phyloP scores from a whole-genome alignment of 1,140 invertebrate genomes.

The Holcopasites calliopsidis region DNA sequence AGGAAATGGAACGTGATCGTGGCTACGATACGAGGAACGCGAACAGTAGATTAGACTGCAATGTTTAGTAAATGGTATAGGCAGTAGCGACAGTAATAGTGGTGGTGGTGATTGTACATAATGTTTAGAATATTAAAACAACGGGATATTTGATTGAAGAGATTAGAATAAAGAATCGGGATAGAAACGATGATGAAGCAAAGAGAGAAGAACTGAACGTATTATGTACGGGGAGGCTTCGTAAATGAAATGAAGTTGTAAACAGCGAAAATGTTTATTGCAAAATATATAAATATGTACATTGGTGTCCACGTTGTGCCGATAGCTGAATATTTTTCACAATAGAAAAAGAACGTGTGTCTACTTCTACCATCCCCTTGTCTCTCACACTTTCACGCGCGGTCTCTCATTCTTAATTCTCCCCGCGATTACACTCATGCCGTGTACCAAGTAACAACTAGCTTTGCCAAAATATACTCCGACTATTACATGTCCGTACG shows the following conservation, averaged over 20 bases:
- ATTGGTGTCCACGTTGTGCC: conserved; percentile 76
- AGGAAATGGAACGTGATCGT: conserved; percentile 40
- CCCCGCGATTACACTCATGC: conserved; percentile 42
- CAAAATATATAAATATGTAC: conserved; percentile 76
- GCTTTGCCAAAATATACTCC: conserved; percentile 50
- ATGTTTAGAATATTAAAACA: conserved; percentile 4
- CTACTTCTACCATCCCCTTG: conserved; percentile 56
- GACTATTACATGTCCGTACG: conserved; percentile 34
- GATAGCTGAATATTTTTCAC: conserved; percentile 78
- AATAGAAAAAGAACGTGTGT: conserved; percentile 61
- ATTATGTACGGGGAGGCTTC: conserved; percentile 63
- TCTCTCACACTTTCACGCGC: conserved; percentile 25
- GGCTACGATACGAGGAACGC: conserved; percentile 22
- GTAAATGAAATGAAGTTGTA: conserved; percentile 78
- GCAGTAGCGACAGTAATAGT: not conserved
- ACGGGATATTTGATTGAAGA: too few species aligned
- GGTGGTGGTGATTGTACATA: conserved; percentile 24
- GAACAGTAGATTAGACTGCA: conserved; percentile 7
- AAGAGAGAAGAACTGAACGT: not conserved
- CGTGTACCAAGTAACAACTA: conserved; percentile 49
- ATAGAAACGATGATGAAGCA: not conserved
- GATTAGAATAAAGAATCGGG: too few species aligned
- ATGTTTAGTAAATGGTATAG: conserved; percentile 4
- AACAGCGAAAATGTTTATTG: conserved; percentile 79
- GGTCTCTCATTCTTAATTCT: conserved; percentile 15